phyloP scores from a whole-genome alignment of 2,888 invertebrate species.

The Cryptus viduatorius region DNA sequence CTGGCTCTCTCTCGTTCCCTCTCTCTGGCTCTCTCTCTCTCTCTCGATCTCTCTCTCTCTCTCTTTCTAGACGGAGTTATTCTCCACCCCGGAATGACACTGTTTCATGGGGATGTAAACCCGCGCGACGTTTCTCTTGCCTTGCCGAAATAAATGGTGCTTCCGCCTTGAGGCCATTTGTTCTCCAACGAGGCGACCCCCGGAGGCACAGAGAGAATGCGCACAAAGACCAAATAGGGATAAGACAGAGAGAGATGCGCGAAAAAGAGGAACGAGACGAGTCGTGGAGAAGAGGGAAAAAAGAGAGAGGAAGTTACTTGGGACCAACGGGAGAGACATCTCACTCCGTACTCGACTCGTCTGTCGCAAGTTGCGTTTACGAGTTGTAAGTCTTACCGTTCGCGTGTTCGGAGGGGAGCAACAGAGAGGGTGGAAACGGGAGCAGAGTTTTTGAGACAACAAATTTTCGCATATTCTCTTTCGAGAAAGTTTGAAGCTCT shows the following conservation, averaged over 20 bases:
- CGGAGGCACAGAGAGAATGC: conserved; percentile 37
- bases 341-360: background rate
- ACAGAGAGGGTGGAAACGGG: conserved; percentile 27
- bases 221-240: background rate
- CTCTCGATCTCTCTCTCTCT: conserved; percentile 32
- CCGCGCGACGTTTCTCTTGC: conserved; percentile 72
- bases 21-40: conserved; percentile 19
- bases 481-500: background rate
- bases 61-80: conserved; percentile 63
- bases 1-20: conserved; percentile 41
- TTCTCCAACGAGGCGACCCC: conserved; percentile 67
- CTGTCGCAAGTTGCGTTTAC: conserved; percentile 25
- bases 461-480: background rate
- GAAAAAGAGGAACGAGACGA: conserved; percentile 19
- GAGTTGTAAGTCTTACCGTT: conserved; percentile 25
- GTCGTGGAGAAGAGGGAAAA: background rate
- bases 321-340: background rate
- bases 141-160: conserved; percentile 73
- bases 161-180: conserved; percentile 72
- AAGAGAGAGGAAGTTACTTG: conserved; percentile 13
- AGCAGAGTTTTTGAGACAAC: background rate
- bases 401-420: conserved; percentile 4
- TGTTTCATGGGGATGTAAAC: conserved; percentile 74
- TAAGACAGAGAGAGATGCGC: conserved; percentile 36
- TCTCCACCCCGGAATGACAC: conserved; percentile 69